Base-by-base conservation (phyloP, 2,888 invertebrate species). In the Cremastobaeus sp. region DNA sequence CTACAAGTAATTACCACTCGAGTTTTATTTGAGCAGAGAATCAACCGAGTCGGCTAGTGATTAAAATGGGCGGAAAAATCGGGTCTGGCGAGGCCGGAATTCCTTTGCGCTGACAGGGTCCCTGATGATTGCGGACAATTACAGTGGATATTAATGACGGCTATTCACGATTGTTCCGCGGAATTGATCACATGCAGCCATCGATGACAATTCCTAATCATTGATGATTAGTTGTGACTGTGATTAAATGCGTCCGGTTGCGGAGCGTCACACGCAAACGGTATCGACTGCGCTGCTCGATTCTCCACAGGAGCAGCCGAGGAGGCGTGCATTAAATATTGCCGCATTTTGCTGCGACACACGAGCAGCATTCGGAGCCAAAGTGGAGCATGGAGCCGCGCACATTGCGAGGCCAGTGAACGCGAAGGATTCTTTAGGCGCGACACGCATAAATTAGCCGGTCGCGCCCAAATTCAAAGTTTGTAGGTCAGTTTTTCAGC, bases 151-250 rank as follows among this genome's bases (percentile, higher is more conserved):
- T 34, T 43, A 25, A 17, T 34, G 30, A 59, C 48, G 21, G 37
- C 30, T 45, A 45, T 60, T 47, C 37, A 59, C 45, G 45, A 59
- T 47, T 12, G 47, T 47, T 47, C 28, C 35, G n/a, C 35, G 28
- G 48, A 47, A 48, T 60, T 47, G 47, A 30, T 37, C 37, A 37
- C 57, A 28, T 25, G 30, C 25, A 28, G 20, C 39, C 47, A 60
- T 60, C 45, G 45, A 45, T 59, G 57, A 45, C 45, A 59, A 59
- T 59, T 11, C 59, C 25, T 48, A 47, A 48, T 60, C 60, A 20
- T 48, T 39, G 39, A 48, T 39, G 21, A 60, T 60, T 20, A 48
- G 60, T 39, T 30, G n/a, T 17, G 32, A 48, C 60, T 60, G n/a
- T 48, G 60, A 60, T 48, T 60, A 32, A 60, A 60, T 21, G 14